These are phyloP conservation scores for Hesperophylax magnus DNA, from an alignment of 1,140 invertebrate species.

Conservation along the genomic window DNA sequence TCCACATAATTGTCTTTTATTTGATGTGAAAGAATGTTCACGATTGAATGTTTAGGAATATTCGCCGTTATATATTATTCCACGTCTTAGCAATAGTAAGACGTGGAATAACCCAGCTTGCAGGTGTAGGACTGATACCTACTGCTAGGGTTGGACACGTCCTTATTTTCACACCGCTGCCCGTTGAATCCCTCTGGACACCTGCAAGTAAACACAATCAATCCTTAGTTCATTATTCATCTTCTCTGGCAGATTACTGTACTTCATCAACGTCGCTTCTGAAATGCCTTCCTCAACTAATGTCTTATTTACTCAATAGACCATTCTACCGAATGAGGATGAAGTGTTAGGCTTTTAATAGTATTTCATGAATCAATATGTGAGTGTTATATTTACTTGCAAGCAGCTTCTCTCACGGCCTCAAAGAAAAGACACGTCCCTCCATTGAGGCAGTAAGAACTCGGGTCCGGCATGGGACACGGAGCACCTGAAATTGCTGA, in stretches of 20 bases:
- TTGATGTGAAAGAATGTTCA: slow-evolving; percentile 16
- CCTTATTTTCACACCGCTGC: slow-evolving; percentile 86
- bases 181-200: slow-evolving; percentile 88
- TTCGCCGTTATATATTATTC: background rate
- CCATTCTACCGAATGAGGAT: too few species aligned
- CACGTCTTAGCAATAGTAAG: slow-evolving; percentile 67
- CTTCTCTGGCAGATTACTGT: background rate
- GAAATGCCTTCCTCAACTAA: too few species aligned
- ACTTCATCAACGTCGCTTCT: too few species aligned
- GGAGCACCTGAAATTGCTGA: slow-evolving; percentile 68
- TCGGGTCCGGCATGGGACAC: slow-evolving; percentile 75
- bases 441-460: slow-evolving; percentile 81
- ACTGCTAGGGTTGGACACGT: slow-evolving; percentile 71
- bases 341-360: background rate
- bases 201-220: slow-evolving; percentile 71
- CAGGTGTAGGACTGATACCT: slow-evolving; percentile 71
- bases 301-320: too few species aligned
- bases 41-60: slow-evolving; percentile 15
- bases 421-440: slow-evolving; percentile 86
- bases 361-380: slow-evolving; percentile 39
- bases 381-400: slow-evolving; percentile 75
- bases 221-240: background rate
- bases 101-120: slow-evolving; percentile 69
- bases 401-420: slow-evolving; percentile 82
- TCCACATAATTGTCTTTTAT: slow-evolving; percentile 32